A percentile compares a stretch with the other conserved stretches of the same genome.
These are phyloP conservation scores for Poecilia gillii DNA, from an alignment of 2,797 vertebrate species.

Conservation along the genomic window DNA sequence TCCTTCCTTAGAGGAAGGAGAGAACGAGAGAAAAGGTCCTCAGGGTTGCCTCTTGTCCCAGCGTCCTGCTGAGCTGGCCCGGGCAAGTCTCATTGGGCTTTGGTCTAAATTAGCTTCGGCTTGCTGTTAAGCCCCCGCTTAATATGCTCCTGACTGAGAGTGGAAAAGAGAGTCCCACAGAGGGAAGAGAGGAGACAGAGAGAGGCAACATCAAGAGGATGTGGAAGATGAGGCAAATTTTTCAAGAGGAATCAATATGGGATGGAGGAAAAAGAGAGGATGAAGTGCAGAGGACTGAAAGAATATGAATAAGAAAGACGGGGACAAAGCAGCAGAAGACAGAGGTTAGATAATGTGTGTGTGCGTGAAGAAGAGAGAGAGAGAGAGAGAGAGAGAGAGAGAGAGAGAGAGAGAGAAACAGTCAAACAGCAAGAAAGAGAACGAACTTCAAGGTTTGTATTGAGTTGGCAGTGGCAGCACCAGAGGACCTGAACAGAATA, in stretches of 20 bases:
- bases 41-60: conserved; percentile 31
- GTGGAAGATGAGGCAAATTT: conserved; percentile 22
- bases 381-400: conserved; percentile 30
- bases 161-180: conserved; percentile 20
- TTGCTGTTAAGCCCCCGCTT: conserved; percentile 58
- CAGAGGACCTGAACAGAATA: conserved; percentile 76
- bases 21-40: conserved; percentile 28
- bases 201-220: conserved; percentile 42
- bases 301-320: conserved; percentile 24
- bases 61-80: conserved; percentile 46
- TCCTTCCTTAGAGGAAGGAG: conserved; percentile 18
- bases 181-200: conserved; percentile 32
- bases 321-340: conserved; percentile 44
- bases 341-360: conserved; percentile 35
- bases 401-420: conserved; percentile 24
- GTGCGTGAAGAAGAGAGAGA: conserved; percentile 26
- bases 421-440: conserved; percentile 52
- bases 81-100: conserved; percentile 41
- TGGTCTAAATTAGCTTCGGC: conserved; percentile 61
- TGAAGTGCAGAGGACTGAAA: conserved; percentile 13
- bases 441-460: conserved; percentile 70
- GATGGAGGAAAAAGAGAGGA: conserved; percentile 12
- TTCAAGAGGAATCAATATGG: conserved; percentile 43
- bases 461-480: conserved; percentile 70
- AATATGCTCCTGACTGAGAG: conserved; percentile 60